Conservation (phyloP, 2,113 vertebrate genomes). For the Zapus hudsonius region DNA sequence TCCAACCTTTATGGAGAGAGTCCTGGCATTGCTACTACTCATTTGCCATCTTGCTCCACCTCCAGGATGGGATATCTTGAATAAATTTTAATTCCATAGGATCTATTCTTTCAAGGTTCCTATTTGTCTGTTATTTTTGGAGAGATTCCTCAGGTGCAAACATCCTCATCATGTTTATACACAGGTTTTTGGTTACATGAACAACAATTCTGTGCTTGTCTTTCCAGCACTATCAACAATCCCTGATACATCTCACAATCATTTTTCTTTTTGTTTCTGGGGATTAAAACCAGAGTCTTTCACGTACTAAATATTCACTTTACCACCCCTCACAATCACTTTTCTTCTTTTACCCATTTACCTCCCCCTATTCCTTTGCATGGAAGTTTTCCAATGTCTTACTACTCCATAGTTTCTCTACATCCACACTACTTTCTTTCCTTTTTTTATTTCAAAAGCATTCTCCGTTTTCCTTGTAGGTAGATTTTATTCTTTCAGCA, state of each 20-base stretch:
- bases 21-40: too few relatives aligned
- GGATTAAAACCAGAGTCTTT: background rate
- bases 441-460: background rate
- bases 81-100: background rate
- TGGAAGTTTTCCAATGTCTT: background rate
- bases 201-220: background rate
- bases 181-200: background rate
- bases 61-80: background rate
- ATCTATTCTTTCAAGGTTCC: background rate
- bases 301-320: background rate
- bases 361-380: background rate
- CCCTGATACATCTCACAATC: background rate
- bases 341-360: background rate
- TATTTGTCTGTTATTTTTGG: background rate
- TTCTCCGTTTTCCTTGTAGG: background rate
- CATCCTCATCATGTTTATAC: background rate
- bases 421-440: background rate
- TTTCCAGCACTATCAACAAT: background rate
- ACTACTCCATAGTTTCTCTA: background rate
- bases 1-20: too few relatives aligned
- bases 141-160: background rate
- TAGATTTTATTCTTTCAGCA: background rate
- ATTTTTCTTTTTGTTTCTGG: background rate
- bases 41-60: background rate
- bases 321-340: background rate